Evolutionary conservation across 2,797 vertebrate species (phyloP).

Genomic region (Esox masquinongy): DNA sequence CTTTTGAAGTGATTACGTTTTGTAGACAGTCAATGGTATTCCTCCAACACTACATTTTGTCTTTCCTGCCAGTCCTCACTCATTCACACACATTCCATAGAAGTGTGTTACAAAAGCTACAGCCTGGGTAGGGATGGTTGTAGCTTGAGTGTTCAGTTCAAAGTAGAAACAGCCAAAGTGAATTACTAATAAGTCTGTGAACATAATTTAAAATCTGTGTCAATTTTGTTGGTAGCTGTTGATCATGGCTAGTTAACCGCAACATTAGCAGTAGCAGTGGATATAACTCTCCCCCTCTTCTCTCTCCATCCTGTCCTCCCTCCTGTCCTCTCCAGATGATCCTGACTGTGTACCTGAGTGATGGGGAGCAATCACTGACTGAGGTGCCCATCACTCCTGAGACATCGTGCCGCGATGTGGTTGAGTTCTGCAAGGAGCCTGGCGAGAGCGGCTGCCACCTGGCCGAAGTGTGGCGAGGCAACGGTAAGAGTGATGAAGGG

Average conservation of each 20-base stretch:
- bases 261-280: background rate
- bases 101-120: background rate
- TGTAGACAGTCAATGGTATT: background rate
- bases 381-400: constrained; percentile 99
- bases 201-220: background rate
- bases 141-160: background rate
- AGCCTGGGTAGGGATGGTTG: background rate
- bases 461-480: constrained; percentile 97
- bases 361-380: constrained; percentile 91
- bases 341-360: constrained; percentile 96
- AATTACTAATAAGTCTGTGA: background rate
- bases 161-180: too few relatives aligned
- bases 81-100: background rate
- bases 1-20: background rate
- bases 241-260: background rate
- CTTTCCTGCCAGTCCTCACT: too few relatives aligned
- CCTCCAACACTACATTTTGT: background rate
- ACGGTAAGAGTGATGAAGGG: constrained; percentile 75
- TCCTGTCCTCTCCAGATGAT: constrained; percentile 84
- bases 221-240: background rate
- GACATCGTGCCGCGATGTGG: constrained; percentile 94
- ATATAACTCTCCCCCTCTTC: background rate
- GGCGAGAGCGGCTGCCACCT: constrained; percentile 95
- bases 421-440: constrained; percentile 98
- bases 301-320: background rate